phyloP scores from a whole-genome alignment of 2,797 vertebrate species.

The Manis javanica region DNA sequence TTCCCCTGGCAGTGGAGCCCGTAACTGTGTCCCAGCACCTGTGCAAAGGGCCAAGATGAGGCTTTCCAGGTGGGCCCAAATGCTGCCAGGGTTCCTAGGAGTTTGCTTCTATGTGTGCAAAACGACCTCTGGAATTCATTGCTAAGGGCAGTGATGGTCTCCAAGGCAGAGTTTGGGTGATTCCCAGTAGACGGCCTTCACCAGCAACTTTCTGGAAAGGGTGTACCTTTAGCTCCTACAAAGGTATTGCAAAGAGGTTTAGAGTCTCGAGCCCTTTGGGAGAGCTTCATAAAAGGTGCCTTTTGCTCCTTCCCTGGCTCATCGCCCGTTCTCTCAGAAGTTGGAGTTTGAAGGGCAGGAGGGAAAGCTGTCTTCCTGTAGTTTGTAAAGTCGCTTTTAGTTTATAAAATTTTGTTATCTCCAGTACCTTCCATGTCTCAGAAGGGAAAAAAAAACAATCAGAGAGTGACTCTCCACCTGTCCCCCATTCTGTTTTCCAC shows the following conservation, averaged over 20 bases:
- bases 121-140: neutral
- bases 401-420: slow-evolving; percentile 9
- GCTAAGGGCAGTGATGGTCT: neutral
- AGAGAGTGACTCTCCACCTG: neutral
- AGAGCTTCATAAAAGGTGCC: neutral
- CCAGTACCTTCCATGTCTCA: neutral
- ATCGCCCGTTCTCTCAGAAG: neutral
- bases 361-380: neutral
- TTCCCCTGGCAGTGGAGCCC: neutral
- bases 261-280: neutral
- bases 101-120: neutral
- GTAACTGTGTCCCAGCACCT: neutral
- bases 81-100: neutral
- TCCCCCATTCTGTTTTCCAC: neutral
- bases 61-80: neutral
- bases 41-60: neutral
- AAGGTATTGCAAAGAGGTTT: neutral
- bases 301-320: neutral
- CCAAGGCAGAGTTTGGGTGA: neutral
- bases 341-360: slow-evolving; percentile 3
- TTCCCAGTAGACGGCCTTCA: slow-evolving; percentile 44
- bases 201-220: slow-evolving; percentile 27
- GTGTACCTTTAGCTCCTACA: neutral
- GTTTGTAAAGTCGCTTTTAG: slow-evolving; percentile 1
- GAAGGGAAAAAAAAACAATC: neutral